phyloP scores from a whole-genome alignment of 2,113 vertebrate genomes.

The Tauraco erythrolophus region DNA sequence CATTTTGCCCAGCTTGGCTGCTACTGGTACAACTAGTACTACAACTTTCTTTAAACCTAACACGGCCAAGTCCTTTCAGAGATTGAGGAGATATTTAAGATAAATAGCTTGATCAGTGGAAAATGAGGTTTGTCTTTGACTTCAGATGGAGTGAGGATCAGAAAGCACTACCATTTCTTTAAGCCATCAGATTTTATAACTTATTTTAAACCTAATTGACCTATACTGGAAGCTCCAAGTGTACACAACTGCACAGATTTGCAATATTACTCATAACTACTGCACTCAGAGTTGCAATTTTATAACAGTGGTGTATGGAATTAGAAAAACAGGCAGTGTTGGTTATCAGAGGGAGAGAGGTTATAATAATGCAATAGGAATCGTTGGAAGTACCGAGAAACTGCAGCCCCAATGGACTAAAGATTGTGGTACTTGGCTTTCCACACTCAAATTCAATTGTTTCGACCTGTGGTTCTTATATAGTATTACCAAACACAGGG shows the following conservation, averaged over 20 bases:
- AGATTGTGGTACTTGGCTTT: neutral
- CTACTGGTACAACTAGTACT: neutral
- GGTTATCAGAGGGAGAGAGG: neutral
- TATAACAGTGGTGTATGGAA: neutral
- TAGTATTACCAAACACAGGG: neutral
- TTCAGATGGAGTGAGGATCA: neutral
- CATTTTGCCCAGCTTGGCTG: neutral
- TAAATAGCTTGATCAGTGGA: neutral
- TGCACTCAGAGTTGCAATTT: neutral
- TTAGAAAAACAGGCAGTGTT: neutral
- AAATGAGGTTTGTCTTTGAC: neutral
- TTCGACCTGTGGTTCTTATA: neutral
- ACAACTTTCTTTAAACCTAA: neutral
- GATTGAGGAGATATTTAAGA: neutral
- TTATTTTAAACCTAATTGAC: neutral
- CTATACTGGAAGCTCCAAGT: neutral
- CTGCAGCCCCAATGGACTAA: neutral
- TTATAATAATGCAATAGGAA: neutral
- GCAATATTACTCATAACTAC: neutral
- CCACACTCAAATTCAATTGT: neutral
- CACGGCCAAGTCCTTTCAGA: neutral
- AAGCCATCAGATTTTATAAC: neutral
- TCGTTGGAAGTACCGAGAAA: neutral
- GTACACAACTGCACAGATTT: neutral
- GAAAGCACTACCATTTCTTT: neutral